A percentile compares a stretch with the other conserved stretches of the same genome.
Conservation (phyloP, 2,888 invertebrate species). For the Adelphocoris suturalis region DNA sequence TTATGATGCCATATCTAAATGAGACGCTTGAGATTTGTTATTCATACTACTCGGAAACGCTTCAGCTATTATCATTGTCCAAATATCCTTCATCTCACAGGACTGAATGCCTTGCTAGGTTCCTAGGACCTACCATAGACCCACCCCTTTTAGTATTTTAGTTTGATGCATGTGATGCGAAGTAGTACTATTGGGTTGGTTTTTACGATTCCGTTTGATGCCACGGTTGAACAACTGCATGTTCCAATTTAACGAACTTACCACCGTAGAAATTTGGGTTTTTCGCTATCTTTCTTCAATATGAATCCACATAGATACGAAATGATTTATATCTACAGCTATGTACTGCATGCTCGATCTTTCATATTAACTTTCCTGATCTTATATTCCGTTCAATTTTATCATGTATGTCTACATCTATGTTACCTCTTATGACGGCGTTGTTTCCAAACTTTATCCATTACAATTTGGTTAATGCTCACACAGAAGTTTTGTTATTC, state of each 20-base stretch:
- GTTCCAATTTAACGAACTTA: not conserved
- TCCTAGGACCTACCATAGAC: not conserved
- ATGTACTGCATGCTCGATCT: not conserved
- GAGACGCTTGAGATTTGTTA: no score
- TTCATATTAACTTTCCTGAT: not conserved
- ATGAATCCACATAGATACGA: not conserved
- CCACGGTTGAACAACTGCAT: not conserved
- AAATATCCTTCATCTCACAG: conserved; percentile 3
- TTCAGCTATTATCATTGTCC: not conserved
- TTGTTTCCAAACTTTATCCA: conserved; percentile 24
- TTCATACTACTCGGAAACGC: not conserved
- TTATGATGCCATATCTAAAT: no score
- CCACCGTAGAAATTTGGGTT: not conserved
- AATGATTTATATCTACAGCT: not conserved
- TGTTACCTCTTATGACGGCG: not conserved
- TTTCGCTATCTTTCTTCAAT: not conserved
- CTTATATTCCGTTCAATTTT: not conserved
- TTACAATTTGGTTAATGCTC: no score
- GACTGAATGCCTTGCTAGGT: not conserved
- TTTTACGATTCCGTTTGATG: not conserved
- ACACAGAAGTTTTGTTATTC: no score
- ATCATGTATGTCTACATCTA: not conserved
- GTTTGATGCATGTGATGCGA: not conserved
- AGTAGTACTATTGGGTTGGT: no score
- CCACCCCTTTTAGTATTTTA: not conserved